Conservation (phyloP, 2,797 vertebrate species). For the Catostomus latipinnis region DNA sequence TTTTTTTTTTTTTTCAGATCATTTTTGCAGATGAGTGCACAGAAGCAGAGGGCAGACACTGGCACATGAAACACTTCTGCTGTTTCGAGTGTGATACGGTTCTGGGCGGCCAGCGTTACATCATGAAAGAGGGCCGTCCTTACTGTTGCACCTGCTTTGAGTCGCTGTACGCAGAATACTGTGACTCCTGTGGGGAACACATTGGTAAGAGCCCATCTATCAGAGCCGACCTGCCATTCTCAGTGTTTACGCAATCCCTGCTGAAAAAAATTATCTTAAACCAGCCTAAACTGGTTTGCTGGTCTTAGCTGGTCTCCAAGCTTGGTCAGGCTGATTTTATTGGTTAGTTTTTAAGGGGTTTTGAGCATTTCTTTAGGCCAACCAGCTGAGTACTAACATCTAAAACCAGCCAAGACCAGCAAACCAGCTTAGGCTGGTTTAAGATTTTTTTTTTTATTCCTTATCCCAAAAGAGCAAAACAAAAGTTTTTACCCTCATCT, state of each 20-base stretch:
- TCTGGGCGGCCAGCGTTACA: conserved; percentile 96
- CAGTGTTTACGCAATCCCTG: too few species aligned
- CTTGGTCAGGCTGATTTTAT: too few species aligned
- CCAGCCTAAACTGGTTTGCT: too few species aligned
- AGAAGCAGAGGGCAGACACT: conserved; percentile 95
- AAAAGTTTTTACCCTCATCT: background rate
- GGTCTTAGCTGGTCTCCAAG: too few species aligned
- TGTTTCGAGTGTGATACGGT: conserved; percentile 97
- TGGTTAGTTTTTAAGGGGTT: too few species aligned
- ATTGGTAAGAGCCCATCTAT: conserved; percentile 83
- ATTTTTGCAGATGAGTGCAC: conserved; percentile 98
- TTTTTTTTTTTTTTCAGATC: conserved; percentile 78
- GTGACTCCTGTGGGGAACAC: conserved; percentile 96
- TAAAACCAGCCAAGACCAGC: too few species aligned
- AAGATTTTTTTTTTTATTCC: too few species aligned
- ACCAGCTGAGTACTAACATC: too few species aligned
- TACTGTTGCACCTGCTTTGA: conserved; percentile 98
- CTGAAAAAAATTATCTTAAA: too few species aligned
- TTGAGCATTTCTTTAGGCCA: too few species aligned
- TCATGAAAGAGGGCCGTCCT: conserved; percentile 98
- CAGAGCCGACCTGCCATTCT: background rate
- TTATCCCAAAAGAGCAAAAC: too few species aligned
- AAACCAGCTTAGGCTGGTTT: too few species aligned
- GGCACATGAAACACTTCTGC: conserved; percentile 99
- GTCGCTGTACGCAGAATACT: conserved; percentile 95